Conservation (phyloP, 2,113 vertebrate genomes). For the Myotis davidii region DNA sequence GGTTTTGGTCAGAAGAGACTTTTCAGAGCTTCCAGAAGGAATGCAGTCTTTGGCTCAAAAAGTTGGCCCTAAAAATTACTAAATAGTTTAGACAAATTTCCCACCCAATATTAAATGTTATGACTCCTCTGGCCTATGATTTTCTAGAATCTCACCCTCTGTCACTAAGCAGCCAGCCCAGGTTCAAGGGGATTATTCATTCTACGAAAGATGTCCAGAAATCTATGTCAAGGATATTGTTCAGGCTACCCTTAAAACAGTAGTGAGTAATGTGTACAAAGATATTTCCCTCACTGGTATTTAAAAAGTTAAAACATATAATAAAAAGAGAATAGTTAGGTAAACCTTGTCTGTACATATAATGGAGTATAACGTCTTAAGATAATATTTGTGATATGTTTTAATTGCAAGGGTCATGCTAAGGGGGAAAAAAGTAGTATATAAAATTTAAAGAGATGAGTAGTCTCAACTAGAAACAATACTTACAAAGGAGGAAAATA, state of each 20-base stretch:
- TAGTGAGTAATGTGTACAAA: neutral
- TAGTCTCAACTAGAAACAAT: neutral
- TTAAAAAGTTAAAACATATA: neutral
- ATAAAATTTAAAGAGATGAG: slow-evolving; percentile 13
- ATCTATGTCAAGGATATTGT: neutral
- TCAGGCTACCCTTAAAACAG: neutral
- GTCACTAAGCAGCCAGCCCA: neutral
- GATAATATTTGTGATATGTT: neutral
- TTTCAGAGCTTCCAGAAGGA: neutral
- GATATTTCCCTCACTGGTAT: neutral
- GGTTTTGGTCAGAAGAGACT: slow-evolving; percentile 34
- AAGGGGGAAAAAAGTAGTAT: neutral
- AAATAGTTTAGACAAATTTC: neutral
- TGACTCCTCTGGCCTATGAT: neutral
- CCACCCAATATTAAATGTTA: neutral
- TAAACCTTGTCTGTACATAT: neutral
- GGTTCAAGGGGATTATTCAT: neutral
- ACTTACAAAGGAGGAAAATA: neutral
- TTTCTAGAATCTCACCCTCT: neutral
- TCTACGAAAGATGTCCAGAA: neutral
- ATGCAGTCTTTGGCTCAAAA: neutral
- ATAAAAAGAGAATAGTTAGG: neutral
- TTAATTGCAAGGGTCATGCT: neutral
- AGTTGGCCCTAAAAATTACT: neutral
- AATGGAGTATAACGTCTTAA: neutral